phyloP scores from a whole-genome alignment of 2,797 vertebrate genomes.

The Pipistrellus nathusii region DNA sequence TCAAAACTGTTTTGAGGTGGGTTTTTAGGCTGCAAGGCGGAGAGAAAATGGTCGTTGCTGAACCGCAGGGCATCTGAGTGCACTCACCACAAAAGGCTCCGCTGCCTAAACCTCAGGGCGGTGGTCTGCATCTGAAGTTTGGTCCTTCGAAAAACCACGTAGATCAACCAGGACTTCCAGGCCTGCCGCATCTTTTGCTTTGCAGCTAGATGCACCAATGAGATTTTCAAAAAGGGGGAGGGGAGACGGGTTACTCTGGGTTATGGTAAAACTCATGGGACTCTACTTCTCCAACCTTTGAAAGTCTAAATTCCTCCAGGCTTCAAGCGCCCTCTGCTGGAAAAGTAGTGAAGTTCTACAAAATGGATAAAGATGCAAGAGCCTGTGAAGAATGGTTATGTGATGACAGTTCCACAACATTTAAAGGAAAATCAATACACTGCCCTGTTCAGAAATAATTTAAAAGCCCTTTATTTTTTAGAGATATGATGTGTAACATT shows the following conservation, averaged over 20 bases:
- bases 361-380: background rate
- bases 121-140: constrained; percentile 88
- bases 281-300: rapidly evolving
- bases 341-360: constrained; percentile 55
- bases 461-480: background rate
- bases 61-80: rapidly evolving
- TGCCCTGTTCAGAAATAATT: background rate
- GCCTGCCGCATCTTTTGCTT: constrained; percentile 80
- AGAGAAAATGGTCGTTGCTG: background rate
- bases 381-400: background rate
- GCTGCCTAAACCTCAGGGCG: constrained; percentile 88
- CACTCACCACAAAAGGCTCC: constrained; percentile 87
- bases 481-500: background rate
- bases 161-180: constrained; percentile 92
- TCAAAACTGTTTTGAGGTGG: background rate
- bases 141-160: constrained; percentile 87
- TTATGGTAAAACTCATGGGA: background rate
- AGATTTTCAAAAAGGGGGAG: constrained; percentile 21
- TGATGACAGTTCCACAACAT: background rate
- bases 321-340: constrained; percentile 80
- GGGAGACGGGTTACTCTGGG: background rate
- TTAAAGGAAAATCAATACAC: background rate
- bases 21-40: background rate
- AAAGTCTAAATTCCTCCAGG: background rate
- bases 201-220: constrained; percentile 77